Evolutionary conservation across 2,113 vertebrate genomes (phyloP), one percentile per base, ranked within the genome.

Genomic region (Glaucidium brasilianum): DNA sequence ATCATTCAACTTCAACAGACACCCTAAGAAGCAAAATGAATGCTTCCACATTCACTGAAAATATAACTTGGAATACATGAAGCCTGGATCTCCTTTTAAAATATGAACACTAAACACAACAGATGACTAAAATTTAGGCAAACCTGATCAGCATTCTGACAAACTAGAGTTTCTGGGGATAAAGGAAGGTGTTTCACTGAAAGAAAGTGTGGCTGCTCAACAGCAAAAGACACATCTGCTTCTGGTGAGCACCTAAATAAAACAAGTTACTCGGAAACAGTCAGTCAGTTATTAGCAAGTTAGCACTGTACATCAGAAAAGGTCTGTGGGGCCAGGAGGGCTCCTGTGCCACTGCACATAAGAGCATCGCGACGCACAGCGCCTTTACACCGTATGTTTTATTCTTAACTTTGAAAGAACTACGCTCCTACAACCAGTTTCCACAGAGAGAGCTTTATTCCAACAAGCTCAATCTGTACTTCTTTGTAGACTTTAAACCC

Each of bases 311-410:
- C 8, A 29, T 3, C 16, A 20, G 12, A 43, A 55, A 45, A n/a
- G 1, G 32, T 5, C 1, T 1, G 29, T 5, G 15, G 55, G 34
- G 50, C 9, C 27, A 15, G 41, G 0, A 22, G 18, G 16, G 55
- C 35, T n/a, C 62, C 39, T 21, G 4, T 2, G 32, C 21, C 18
- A 8, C 56, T 7, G 32, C 32, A 6, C 12, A 3, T 6, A 58
- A 12, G 11, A 16, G 3, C 37, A 2, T 7, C 1, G 39, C 1
- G 41, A 32, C 8, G 4, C 56, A 5, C 5, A 47, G 18, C 59
- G 47, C 64, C 68, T 25, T 9, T 1, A 11, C 0, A 7, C 26
- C 5, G 2, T 1, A 0, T 0, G 22, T 12, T 47, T 64, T 9
- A 69, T 6, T 5, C 41, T 19, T 12, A 49, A 71, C 83, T 88